A percentile compares a stretch with the other conserved stretches of the same genome.
phyloP scores from a whole-genome alignment of 2,888 invertebrate species.

The Encarsia formosa region DNA sequence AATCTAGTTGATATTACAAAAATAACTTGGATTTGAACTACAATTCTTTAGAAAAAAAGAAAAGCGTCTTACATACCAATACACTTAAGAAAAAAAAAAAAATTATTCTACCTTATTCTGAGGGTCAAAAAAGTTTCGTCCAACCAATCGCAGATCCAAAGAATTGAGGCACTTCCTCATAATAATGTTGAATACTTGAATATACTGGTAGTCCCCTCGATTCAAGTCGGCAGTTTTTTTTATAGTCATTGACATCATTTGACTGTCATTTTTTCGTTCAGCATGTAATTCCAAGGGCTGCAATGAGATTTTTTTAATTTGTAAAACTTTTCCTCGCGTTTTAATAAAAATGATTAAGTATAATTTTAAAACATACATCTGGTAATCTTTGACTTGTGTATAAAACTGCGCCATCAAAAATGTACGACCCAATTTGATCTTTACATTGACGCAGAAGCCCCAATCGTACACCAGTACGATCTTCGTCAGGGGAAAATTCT shows the following conservation, averaged over 20 bases:
- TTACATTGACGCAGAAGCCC: constrained; percentile 58
- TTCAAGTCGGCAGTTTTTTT: constrained; percentile 62
- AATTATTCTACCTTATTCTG: constrained; percentile 61
- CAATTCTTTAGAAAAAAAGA: no score
- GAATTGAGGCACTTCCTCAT: constrained; percentile 65
- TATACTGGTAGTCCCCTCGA: constrained; percentile 64
- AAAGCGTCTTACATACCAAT: no score
- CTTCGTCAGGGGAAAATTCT: constrained; percentile 69
- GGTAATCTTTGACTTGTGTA: constrained; percentile 61
- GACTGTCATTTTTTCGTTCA: constrained; percentile 55
- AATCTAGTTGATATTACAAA: no score
- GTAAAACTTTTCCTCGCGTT: neutral
- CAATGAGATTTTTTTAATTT: constrained; percentile 5
- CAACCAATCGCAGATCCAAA: constrained; percentile 65
- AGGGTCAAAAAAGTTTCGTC: constrained; percentile 71
- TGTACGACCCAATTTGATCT: constrained; percentile 58
- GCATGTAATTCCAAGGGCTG: constrained; percentile 62
- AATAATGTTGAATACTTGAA: constrained; percentile 76
- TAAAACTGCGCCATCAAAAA: constrained; percentile 73
- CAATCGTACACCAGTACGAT: constrained; percentile 61
- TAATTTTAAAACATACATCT: constrained; percentile 26
- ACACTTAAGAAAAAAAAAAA: no score
- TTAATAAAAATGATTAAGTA: neutral
- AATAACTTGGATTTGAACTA: no score
- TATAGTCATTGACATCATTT: constrained; percentile 57